Evolutionary conservation across 2,888 invertebrate genomes (phyloP), one percentile per base, ranked within the genome.

Genomic region (Listrodromus nycthemerus): DNA sequence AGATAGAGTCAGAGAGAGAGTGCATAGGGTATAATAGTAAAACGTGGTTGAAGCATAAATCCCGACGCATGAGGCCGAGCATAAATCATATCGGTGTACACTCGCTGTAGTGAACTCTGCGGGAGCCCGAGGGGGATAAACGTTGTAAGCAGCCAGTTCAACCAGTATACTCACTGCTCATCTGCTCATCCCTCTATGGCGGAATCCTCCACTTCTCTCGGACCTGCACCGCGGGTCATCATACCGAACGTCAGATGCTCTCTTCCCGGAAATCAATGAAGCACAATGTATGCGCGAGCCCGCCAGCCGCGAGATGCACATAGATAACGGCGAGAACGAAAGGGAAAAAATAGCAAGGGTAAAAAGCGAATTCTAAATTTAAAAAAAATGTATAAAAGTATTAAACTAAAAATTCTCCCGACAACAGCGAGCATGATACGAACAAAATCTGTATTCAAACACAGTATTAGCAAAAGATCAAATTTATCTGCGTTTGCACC

Each of bases 41-140:
- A 84, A 84, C 66, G 76, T 67, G 70, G 82, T 69, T 55, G 33
- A 30, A 55, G 81, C 86, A 88, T 89, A 88, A 88, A 88, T 89
- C 87, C 81, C 37, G 70, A 77, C 76, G 80, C 66, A 87, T 77
- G 82, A 86, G 77, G 81, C 80, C 55, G 83, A 50, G 65, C 82
- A 87, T 89, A 89, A 89, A 89, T 89, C 88, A 88, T 85, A 83
- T 83, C 81, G 86, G 84, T 82, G 16, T 45, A 84, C 79, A 65
- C 52, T 66, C 30, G 75, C 61, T 83, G 69, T 76, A 61, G 55
- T 73, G 45, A 37, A 33, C 52, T 73, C 65, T 48, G 74, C 67
- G 63, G 74, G 33, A 83, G 52, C 48, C 74, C 80, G 48, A 30
- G 45, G 77, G 82, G 80, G 74, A 80, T 80, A 75, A 83, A 83